phyloP scores from a whole-genome alignment of 1,140 invertebrate genomes.

The Orchestia grillus region DNA sequence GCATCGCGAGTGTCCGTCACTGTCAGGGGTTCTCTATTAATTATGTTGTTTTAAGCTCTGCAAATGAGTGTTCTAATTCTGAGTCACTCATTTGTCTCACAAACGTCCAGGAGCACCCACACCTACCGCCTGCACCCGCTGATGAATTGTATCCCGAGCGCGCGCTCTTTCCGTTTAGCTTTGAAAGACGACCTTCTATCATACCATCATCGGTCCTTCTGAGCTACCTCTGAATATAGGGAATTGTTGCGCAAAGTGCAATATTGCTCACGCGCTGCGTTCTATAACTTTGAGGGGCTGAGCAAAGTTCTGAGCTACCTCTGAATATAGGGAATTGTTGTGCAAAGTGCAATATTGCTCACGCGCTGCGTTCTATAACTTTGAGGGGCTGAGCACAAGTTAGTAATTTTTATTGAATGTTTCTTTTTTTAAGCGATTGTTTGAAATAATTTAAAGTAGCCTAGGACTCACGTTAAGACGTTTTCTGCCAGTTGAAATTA shows the following conservation, averaged over 20 bases:
- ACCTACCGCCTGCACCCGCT: background rate
- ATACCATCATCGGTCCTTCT: background rate
- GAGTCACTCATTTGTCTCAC: constrained; percentile 50
- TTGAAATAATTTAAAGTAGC: too few species aligned
- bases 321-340: background rate
- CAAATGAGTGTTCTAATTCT: constrained; percentile 41
- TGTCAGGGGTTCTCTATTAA: constrained; percentile 21
- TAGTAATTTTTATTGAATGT: background rate
- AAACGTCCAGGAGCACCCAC: background rate
- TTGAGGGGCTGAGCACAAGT: too few species aligned
- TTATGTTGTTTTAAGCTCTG: constrained; percentile 49
- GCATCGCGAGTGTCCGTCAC: constrained; percentile 21
- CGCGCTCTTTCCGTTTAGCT: background rate
- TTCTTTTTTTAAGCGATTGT: background rate
- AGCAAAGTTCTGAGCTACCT: background rate
- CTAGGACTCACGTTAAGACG: too few species aligned
- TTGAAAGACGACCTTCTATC: background rate
- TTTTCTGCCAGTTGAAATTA: too few species aligned
- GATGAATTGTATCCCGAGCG: background rate
- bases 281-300: too few species aligned
- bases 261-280: background rate
- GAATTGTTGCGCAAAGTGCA: background rate
- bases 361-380: too few species aligned
- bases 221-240: background rate
- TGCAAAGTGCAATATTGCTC: background rate